phyloP scores from a whole-genome alignment of 2,888 invertebrate genomes.

The Thereva nobilitata region DNA sequence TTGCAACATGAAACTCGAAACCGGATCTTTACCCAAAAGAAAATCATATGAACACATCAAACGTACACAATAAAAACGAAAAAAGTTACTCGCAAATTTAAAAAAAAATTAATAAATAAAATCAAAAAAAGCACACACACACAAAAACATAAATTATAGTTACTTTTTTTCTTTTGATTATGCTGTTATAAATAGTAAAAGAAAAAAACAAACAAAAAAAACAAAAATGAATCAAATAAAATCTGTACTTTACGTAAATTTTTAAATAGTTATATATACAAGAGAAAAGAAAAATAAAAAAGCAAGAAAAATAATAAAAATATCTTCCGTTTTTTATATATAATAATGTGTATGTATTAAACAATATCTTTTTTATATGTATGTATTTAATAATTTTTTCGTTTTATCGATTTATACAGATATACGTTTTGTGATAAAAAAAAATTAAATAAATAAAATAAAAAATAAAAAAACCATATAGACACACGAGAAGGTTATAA shows the following conservation, averaged over 20 bases:
- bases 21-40: no score
- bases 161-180: no score
- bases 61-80: no score
- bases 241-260: conserved; percentile 17
- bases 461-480: conserved; percentile 31
- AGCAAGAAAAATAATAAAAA: conserved; percentile 11
- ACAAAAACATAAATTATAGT: no score
- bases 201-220: no score
- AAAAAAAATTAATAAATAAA: no score
- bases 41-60: no score
- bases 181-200: no score
- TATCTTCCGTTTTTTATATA: conserved; percentile 18
- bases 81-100: no score
- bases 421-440: conserved; percentile 35
- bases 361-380: conserved; percentile 30
- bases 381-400: conserved; percentile 23
- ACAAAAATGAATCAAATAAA: not conserved
- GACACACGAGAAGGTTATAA: conserved; percentile 35
- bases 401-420: conserved; percentile 33
- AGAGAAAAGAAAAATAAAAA: conserved; percentile 13
- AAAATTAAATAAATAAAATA: conserved; percentile 29
- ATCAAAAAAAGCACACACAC: no score
- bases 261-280: conserved; percentile 26
- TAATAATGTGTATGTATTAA: conserved; percentile 24
- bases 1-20: no score